phyloP scores from a whole-genome alignment of 2,113 vertebrate genomes.

The Anolis carolinensis region DNA sequence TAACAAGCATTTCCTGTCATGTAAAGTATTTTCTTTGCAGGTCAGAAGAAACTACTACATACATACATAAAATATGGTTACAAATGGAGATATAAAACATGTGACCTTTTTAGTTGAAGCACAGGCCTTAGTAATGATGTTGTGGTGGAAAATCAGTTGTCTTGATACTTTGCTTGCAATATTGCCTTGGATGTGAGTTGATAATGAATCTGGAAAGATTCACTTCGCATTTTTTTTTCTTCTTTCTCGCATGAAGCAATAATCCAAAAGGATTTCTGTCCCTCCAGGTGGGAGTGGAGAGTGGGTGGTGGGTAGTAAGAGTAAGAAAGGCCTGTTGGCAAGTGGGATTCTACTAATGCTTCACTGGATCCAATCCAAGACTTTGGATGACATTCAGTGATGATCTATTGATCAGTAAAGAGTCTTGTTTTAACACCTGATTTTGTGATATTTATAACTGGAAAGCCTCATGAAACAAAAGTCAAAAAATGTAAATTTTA shows the following conservation, averaged over 20 bases:
- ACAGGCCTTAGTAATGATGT: neutral
- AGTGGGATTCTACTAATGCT: neutral
- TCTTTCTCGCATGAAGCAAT: neutral
- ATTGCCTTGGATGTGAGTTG: neutral
- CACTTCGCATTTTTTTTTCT: neutral
- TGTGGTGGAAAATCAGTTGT: neutral
- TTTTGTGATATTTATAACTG: neutral
- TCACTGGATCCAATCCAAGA: neutral
- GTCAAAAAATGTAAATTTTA: neutral
- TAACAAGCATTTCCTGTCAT: constrained; percentile 45
- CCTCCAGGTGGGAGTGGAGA: neutral
- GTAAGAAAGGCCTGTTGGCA: neutral
- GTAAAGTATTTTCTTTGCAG: neutral
- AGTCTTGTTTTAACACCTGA: neutral
- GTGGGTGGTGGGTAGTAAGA: neutral
- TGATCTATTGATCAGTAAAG: neutral
- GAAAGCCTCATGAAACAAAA: constrained; percentile 12
- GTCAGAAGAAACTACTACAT: neutral
- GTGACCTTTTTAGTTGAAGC: neutral
- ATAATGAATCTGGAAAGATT: neutral
- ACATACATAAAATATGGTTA: neutral
- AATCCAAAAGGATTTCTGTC: neutral
- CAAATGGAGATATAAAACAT: neutral
- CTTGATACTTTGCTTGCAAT: neutral
- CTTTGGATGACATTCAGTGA: neutral